phyloP scores from a whole-genome alignment of 1,140 invertebrate genomes.

The Bombus vancouverensis region DNA sequence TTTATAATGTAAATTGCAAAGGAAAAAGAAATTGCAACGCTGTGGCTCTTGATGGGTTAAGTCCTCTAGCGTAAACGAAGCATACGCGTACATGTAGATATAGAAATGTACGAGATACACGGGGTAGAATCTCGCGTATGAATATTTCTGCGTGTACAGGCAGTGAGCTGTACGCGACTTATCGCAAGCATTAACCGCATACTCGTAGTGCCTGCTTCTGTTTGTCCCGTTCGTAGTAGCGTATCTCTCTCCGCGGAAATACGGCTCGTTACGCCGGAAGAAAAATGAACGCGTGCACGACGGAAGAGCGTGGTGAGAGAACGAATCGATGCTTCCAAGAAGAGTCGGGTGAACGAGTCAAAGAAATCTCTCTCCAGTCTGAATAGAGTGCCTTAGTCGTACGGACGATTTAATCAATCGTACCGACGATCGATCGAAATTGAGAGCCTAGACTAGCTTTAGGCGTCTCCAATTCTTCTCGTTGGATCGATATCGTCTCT shows the following conservation, averaged over 20 bases:
- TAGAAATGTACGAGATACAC: background rate
- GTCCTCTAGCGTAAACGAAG: too few relatives aligned
- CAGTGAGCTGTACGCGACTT: background rate
- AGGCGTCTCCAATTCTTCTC: constrained; percentile 59
- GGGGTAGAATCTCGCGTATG: background rate
- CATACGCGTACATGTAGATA: background rate
- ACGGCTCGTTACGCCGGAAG: background rate
- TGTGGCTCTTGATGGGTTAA: too few relatives aligned
- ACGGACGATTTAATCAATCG: constrained; percentile 6
- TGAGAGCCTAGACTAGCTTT: constrained; percentile 59
- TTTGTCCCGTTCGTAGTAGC: constrained; percentile 13
- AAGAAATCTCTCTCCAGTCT: background rate
- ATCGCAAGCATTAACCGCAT: background rate
- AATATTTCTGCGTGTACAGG: background rate
- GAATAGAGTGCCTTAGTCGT: constrained; percentile 60
- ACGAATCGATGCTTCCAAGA: constrained; percentile 6
- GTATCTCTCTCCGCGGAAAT: background rate
- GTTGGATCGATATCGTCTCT: constrained; percentile 42
- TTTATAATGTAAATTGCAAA: too few relatives aligned
- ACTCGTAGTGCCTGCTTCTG: constrained; percentile 39
- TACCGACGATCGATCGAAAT: constrained; percentile 55
- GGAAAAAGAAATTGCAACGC: too few relatives aligned
- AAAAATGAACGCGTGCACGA: background rate
- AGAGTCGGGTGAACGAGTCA: constrained; percentile 33
- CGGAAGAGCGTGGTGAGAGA: background rate